Conservation (phyloP, 2,888 invertebrate species). For the Gibbula magus region DNA sequence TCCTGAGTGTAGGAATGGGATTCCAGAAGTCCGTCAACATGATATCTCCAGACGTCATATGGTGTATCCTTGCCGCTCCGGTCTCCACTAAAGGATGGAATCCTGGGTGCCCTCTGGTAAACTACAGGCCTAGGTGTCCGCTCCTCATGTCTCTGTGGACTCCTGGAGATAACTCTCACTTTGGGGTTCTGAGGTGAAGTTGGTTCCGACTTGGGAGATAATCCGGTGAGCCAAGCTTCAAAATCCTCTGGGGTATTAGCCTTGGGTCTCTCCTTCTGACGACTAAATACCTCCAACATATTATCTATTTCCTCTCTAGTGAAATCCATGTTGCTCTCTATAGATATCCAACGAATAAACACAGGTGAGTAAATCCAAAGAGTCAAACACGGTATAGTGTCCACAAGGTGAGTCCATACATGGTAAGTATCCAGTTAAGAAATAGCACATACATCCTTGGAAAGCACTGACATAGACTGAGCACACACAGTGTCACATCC, state of each 20-base stretch:
- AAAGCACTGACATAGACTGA: too few relatives aligned
- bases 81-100: background rate
- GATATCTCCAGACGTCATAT: background rate
- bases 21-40: background rate
- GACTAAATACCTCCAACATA: background rate
- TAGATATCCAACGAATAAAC: too few relatives aligned
- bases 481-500: too few relatives aligned
- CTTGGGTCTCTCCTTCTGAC: background rate
- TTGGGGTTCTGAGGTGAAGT: too few relatives aligned
- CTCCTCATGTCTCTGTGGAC: too few relatives aligned
- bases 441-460: too few relatives aligned
- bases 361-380: too few relatives aligned
- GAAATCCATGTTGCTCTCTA: background rate
- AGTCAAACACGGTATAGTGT: too few relatives aligned
- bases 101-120: background rate
- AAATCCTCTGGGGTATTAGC: background rate
- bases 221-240: background rate
- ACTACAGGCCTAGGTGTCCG: background rate
- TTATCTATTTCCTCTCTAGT: background rate
- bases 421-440: too few relatives aligned
- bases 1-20: background rate
- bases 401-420: too few relatives aligned
- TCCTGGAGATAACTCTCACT: too few relatives aligned
- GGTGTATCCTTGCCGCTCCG: background rate
- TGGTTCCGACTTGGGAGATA: background rate